phyloP scores from a whole-genome alignment of 2,113 vertebrate species.

The Mus spicilegus region DNA sequence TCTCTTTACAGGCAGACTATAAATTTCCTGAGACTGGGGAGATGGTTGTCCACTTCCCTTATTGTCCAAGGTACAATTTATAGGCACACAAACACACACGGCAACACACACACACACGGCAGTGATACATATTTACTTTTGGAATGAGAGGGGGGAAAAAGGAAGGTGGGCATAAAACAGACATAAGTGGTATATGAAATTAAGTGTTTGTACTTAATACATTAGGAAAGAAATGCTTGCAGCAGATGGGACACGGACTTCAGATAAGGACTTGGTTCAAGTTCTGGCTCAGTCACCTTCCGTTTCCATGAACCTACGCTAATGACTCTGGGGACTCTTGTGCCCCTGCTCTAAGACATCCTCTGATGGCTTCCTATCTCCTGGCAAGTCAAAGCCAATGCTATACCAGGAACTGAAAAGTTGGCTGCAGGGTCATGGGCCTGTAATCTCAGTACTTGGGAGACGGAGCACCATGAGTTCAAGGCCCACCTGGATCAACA shows the following conservation, averaged over 20 bases:
- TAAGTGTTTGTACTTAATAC: background rate
- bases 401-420: background rate
- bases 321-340: background rate
- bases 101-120: background rate
- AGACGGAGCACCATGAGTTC: background rate
- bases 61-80: background rate
- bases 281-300: no score
- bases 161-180: background rate
- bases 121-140: background rate
- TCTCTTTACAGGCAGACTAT: conserved; percentile 16
- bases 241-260: background rate
- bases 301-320: background rate
- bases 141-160: background rate
- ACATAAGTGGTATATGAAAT: background rate
- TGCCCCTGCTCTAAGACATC: background rate
- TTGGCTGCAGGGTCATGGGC: accelerated
- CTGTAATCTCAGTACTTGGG: background rate
- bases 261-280: background rate
- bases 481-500: background rate
- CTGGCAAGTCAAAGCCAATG: background rate
- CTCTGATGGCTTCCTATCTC: background rate
- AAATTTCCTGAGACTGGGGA: background rate
- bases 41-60: background rate
- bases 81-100: background rate
- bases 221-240: background rate